These are phyloP conservation scores for Cettia cetti DNA, from an alignment of 2,113 vertebrate genomes.

Conservation along the genomic window DNA sequence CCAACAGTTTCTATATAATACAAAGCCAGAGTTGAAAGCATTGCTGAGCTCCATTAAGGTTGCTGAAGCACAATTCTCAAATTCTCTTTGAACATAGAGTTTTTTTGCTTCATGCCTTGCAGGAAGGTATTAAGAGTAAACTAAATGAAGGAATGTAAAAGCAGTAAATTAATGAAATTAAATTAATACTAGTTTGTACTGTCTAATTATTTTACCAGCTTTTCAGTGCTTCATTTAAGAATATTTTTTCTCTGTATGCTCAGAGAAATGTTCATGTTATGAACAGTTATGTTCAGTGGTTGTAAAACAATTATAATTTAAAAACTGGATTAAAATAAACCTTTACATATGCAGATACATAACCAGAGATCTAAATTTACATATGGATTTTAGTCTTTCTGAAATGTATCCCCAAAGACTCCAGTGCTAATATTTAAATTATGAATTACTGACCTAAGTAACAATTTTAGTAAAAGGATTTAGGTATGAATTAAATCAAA, in stretches of 20 bases:
- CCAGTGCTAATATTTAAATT: not conserved
- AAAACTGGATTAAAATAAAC: not conserved
- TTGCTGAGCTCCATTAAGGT: not conserved
- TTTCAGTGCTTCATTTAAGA: not conserved
- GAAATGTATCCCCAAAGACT: not conserved
- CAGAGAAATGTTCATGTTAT: no score
- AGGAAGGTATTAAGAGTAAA: not conserved
- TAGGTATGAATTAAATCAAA: not conserved
- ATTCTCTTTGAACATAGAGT: not conserved
- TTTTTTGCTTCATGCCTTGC: not conserved
- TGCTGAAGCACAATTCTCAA: not conserved
- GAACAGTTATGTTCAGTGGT: not conserved
- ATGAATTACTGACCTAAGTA: not conserved
- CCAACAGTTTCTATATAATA: not conserved
- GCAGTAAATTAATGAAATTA: not conserved
- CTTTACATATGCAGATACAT: not conserved
- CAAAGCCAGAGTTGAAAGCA: not conserved
- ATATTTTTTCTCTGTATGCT: not conserved
- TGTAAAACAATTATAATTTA: not conserved
- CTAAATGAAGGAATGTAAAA: not conserved
- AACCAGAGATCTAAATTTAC: not conserved
- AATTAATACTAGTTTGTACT: not conserved
- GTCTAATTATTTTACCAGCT: not conserved
- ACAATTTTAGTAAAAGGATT: not conserved
- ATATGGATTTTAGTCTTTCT: not conserved